These are phyloP conservation scores for Drosophila subsilvestris DNA, from an alignment of 2,888 invertebrate species.

Conservation along the genomic window DNA sequence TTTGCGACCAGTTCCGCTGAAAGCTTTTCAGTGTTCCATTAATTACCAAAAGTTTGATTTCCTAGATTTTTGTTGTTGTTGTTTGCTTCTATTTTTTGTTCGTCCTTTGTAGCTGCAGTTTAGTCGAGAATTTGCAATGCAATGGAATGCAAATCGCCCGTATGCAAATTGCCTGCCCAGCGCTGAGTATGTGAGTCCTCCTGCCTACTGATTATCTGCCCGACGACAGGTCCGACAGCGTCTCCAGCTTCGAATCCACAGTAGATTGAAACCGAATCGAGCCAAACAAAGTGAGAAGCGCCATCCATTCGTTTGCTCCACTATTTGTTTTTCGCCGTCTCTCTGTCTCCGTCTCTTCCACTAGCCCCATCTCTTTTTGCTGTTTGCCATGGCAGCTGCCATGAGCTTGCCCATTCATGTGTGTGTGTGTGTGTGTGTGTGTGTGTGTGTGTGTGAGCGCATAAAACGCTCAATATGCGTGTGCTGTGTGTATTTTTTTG, in stretches of 20 bases:
- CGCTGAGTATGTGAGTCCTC: slow-evolving; percentile 30
- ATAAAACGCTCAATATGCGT: slow-evolving; percentile 29
- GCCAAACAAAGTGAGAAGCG: slow-evolving; percentile 40
- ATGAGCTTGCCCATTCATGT: slow-evolving; percentile 11
- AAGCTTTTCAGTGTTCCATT: slow-evolving; percentile 40
- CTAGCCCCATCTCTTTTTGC: slow-evolving; percentile 28
- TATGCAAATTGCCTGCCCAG: slow-evolving; percentile 54
- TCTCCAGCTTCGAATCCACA: not conserved
- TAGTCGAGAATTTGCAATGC: not conserved
- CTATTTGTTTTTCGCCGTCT: slow-evolving; percentile 34
- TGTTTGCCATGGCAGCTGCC: slow-evolving; percentile 63
- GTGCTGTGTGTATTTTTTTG: slow-evolving; percentile 15
- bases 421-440: slow-evolving; percentile 2
- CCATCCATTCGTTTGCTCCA: slow-evolving; percentile 29
- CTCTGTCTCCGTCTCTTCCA: slow-evolving; percentile 6
- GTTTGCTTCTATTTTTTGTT: not conserved
- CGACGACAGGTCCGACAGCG: slow-evolving; percentile 18
- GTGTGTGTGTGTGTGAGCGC: slow-evolving; percentile 12
- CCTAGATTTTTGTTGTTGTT: too few species aligned
- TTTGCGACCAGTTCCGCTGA: slow-evolving; percentile 5
- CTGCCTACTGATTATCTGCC: slow-evolving; percentile 69
- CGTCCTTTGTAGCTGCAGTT: slow-evolving; percentile 1
- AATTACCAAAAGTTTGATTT: slow-evolving; percentile 6
- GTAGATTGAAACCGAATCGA: slow-evolving; percentile 36
- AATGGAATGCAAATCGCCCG: slow-evolving; percentile 57